These are phyloP conservation scores for Polydrusus pterygomalis DNA, from an alignment of 2,888 invertebrate species.

Conservation along the genomic window DNA sequence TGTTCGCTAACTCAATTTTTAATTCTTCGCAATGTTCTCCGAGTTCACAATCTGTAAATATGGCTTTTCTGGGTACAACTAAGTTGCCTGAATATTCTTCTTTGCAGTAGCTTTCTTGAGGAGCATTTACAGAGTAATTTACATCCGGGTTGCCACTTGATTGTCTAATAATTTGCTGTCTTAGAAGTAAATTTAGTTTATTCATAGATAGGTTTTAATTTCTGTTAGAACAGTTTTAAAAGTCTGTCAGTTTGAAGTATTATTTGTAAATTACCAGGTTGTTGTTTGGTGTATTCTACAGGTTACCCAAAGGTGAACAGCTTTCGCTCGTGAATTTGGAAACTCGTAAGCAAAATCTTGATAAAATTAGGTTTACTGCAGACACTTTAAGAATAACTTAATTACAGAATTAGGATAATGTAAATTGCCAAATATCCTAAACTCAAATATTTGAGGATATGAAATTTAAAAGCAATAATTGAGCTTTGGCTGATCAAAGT, in stretches of 20 bases:
- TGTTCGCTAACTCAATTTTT: slow-evolving; percentile 60
- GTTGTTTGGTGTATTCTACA: slow-evolving; percentile 5
- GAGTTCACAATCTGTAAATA: slow-evolving; percentile 30
- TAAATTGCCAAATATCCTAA: no score
- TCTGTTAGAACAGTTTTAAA: slow-evolving; percentile 1
- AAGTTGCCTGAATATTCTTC: slow-evolving; percentile 43
- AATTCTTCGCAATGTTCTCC: slow-evolving; percentile 56
- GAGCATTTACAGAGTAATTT: slow-evolving; percentile 29
- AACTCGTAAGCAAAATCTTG: no score
- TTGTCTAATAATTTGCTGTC: slow-evolving; percentile 39
- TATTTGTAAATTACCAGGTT: neutral
- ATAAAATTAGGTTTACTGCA: no score
- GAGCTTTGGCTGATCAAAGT: no score
- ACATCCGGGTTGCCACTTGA: slow-evolving; percentile 4
- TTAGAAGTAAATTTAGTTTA: slow-evolving; percentile 43
- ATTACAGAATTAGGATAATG: no score
- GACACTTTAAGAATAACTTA: no score
- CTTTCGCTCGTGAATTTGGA: no score
- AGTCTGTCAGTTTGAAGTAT: slow-evolving; percentile 11
- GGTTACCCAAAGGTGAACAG: neutral
- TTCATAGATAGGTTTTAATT: slow-evolving; percentile 7
- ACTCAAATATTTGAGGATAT: no score
- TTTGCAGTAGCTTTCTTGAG: slow-evolving; percentile 41
- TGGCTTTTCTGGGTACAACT: slow-evolving; percentile 34
- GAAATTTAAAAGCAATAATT: no score